Base-by-base conservation (phyloP, 2,888 invertebrate species). In the Hecatera dysodea region DNA sequence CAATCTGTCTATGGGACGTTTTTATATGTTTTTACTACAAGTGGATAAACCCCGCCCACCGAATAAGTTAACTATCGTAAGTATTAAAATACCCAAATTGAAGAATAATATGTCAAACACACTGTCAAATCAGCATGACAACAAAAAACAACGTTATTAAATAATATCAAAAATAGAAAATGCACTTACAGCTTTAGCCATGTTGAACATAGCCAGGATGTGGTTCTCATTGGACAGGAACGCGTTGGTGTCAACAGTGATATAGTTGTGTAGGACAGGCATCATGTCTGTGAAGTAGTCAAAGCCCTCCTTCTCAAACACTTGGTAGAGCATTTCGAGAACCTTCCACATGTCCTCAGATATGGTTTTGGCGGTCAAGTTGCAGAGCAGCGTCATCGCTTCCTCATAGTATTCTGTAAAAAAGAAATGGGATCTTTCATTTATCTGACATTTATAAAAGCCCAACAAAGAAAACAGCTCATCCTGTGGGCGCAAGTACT, bases 241-340 rank as follows among this genome's bases (percentile, higher is more conserved):
- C 19, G 98, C 98, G 71, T 98, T 97, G 0, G 99, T 99, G 91
- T 99, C 99, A 4, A 99, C 98, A 0, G 99, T 99, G 64, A 99
- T 97, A 93, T 99, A 99, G 94, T 99, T 99, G 94, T 99, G 99
- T 42, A 99, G 96, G 9, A 99, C 98, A 1, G 99, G 99, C 99
- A 99, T 99, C 98, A 99, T 99, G 89, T 99, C 99, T 74, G 98
- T 97, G 93, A 99, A 99, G 96, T 99, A 99, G 90, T 99, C 99
- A 68, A 98, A 97, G 53, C 99, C 99, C 91, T 99, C 99, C 89
- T 98, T 98, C 95, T 99, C 98, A 90, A 99, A 99, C 82, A 99
- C 97, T 91, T 97, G 97, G 93, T 98, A 99, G 86, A 99, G 96
- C 67, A 98, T 94, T 91, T 98, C 98, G 80, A 99, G 97, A 67